phyloP scores from a whole-genome alignment of 1,140 invertebrate genomes.

The Hylaeus anthracinus region DNA sequence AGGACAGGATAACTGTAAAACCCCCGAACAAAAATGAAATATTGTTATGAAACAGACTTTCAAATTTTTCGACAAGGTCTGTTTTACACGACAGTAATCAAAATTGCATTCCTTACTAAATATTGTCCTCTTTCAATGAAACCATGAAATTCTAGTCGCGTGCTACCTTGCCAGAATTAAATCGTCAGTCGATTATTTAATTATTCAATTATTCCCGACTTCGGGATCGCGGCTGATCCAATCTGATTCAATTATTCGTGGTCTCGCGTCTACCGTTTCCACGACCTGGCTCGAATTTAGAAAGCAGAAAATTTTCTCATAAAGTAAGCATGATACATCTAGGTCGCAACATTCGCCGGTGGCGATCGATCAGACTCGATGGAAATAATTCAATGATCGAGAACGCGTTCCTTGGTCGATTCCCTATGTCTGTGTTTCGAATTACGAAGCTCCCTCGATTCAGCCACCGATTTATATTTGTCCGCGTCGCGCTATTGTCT shows the following conservation, averaged over 20 bases:
- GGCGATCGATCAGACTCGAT: slow-evolving; percentile 18
- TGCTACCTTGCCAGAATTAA: too few relatives aligned
- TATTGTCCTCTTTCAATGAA: too few relatives aligned
- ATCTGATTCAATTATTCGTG: not conserved
- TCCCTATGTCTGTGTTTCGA: slow-evolving; percentile 8
- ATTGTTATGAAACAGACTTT: not conserved
- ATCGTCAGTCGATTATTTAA: too few relatives aligned
- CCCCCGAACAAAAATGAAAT: too few relatives aligned
- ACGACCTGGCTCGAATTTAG: not conserved
- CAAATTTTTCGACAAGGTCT: not conserved
- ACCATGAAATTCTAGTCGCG: too few relatives aligned
- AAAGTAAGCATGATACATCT: slow-evolving; percentile 25
- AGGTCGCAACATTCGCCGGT: slow-evolving; percentile 28
- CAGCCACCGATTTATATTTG: slow-evolving; percentile 34
- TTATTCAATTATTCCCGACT: not conserved
- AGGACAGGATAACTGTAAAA: too few relatives aligned
- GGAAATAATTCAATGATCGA: slow-evolving; percentile 50
- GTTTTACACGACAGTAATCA: not conserved
- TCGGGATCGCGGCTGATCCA: not conserved
- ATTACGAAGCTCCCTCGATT: slow-evolving; percentile 9
- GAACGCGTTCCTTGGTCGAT: slow-evolving; percentile 5
- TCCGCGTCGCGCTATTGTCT: slow-evolving; percentile 12
- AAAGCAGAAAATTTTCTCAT: slow-evolving; percentile 25
- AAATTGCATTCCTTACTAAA: too few relatives aligned
- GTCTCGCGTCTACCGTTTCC: too few relatives aligned